Conservation (phyloP, 2,797 vertebrate species). For the Leucoraja ocellata region DNA sequence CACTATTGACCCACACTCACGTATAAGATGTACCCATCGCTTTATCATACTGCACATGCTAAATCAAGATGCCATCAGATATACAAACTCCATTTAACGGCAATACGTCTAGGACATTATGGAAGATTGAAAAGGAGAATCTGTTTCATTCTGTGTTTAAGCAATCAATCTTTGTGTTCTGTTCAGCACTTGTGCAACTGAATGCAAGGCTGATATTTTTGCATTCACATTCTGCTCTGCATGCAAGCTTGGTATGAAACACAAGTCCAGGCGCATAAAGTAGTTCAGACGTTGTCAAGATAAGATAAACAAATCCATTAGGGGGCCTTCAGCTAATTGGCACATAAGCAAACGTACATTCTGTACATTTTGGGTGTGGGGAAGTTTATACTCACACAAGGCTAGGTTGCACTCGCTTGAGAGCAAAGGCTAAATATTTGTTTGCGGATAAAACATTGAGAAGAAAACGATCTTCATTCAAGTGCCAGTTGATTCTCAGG, state of each 20-base stretch:
- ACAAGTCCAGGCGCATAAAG: not conserved
- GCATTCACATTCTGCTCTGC: not conserved
- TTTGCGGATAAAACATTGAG: not conserved
- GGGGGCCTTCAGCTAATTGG: not conserved
- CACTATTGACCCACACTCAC: too few species aligned
- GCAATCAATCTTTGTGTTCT: not conserved
- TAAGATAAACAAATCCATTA: not conserved
- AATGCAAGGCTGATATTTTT: not conserved
- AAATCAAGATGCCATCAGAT: not conserved
- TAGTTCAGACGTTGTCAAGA: not conserved
- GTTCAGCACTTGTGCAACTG: not conserved
- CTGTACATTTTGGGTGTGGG: slow-evolving; percentile 1
- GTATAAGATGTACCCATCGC: not conserved
- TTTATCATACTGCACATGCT: not conserved
- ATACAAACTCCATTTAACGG: not conserved
- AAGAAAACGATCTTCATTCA: not conserved
- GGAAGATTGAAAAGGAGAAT: not conserved
- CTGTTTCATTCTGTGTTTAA: not conserved
- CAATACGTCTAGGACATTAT: not conserved
- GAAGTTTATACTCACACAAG: not conserved
- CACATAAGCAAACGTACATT: not conserved
- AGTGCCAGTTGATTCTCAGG: not conserved
- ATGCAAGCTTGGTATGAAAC: not conserved
- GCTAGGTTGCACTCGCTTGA: not conserved
- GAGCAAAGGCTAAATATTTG: not conserved